These are phyloP conservation scores for Melanaphis sacchari DNA, from an alignment of 1,140 invertebrate genomes.

Conservation along the genomic window DNA sequence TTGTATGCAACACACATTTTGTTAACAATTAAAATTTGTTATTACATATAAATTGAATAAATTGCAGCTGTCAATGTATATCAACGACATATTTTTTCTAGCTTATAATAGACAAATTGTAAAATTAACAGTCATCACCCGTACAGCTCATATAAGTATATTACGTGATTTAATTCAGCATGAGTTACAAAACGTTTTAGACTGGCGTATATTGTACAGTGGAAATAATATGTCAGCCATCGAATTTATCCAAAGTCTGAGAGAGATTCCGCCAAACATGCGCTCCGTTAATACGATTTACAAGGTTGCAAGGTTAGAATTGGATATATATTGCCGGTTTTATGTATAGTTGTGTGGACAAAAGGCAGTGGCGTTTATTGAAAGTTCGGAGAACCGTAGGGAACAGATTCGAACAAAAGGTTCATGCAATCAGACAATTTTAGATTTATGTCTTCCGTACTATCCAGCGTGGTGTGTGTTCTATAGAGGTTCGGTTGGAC, in stretches of 20 bases:
- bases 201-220: not conserved
- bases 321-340: not conserved
- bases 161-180: not conserved
- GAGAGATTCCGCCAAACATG: not conserved
- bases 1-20: too few relatives aligned
- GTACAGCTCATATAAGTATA: not conserved
- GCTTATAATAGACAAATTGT: not conserved
- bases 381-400: not conserved
- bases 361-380: conserved; percentile 1
- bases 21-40: not conserved
- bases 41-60: not conserved
- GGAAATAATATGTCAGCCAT: not conserved
- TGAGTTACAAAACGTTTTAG: not conserved
- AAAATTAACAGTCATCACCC: not conserved
- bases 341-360: conserved; percentile 17
- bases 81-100: too few relatives aligned
- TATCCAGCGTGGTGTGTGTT: not conserved
- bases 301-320: not conserved
- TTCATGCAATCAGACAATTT: conserved; percentile 19
- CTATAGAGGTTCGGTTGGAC: not conserved
- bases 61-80: too few relatives aligned
- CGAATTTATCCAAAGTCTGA: not conserved
- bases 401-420: conserved; percentile 36
- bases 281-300: not conserved
- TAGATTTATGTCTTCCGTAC: conserved; percentile 34